Evolutionary conservation across 2,113 vertebrate genomes (phyloP).

Genomic region (Misgurnus mizolepis): DNA sequence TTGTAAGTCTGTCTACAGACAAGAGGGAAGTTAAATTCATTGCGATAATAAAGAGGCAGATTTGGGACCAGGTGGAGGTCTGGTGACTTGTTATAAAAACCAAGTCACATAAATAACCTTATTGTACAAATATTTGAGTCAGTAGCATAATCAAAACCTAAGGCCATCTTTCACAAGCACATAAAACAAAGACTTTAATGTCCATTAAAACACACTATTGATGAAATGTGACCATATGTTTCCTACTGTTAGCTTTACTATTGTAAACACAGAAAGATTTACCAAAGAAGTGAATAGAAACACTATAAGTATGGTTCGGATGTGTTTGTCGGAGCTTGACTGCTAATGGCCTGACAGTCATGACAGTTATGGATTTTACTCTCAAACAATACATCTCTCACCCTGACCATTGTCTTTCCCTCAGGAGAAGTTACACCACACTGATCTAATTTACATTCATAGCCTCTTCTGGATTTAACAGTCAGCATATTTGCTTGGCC

Average conservation of each 20-base stretch:
- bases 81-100: not conserved
- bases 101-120: conserved; percentile 4
- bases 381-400: not conserved
- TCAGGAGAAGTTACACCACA: not conserved
- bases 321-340: not conserved
- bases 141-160: conserved; percentile 14
- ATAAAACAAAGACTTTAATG: not conserved
- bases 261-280: not conserved
- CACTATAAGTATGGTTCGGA: not conserved
- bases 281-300: not conserved
- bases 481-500: conserved; percentile 26
- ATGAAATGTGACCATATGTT: not conserved
- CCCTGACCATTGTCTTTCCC: not conserved
- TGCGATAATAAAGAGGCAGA: not conserved
- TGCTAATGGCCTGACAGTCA: not conserved
- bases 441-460: conserved; percentile 29
- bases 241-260: not conserved
- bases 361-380: conserved; percentile 8
- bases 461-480: conserved; percentile 25
- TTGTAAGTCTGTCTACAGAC: too few relatives aligned
- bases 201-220: not conserved
- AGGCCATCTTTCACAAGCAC: conserved; percentile 51
- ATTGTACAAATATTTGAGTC: conserved; percentile 11
- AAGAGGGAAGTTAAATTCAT: too few relatives aligned
- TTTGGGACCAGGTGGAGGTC: not conserved